Conservation (phyloP, 64 coral and sea anemone genomes). For the Astreopora myriophthalma region DNA sequence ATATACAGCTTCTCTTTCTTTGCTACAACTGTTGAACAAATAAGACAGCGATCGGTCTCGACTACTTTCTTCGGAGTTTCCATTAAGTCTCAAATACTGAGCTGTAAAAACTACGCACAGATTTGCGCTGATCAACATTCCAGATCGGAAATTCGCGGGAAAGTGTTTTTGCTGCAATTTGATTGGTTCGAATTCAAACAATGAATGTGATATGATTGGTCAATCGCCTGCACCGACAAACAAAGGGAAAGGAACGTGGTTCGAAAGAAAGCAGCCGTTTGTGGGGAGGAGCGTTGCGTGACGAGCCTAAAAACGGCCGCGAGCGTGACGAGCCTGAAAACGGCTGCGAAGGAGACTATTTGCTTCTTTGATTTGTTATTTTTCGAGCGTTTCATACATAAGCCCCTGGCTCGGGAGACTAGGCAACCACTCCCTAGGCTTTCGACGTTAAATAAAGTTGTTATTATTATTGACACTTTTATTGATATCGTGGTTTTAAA, state of each 20-base stretch:
- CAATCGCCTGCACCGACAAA: not conserved
- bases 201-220: conserved; percentile 16
- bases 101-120: not conserved
- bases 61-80: not conserved
- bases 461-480: no score
- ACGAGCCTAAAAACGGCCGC: not conserved
- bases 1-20: conserved; percentile 50
- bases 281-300: not conserved
- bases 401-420: no score
- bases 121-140: not conserved
- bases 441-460: no score
- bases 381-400: no score
- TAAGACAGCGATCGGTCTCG: not conserved
- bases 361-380: no score
- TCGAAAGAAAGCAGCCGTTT: not conserved
- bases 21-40: not conserved
- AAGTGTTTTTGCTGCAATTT: not conserved
- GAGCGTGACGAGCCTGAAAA: not conserved
- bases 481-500: no score
- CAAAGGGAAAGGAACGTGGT: conserved; percentile 25
- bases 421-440: no score
- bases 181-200: not conserved
- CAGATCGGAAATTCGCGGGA: not conserved
- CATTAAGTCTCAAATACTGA: not conserved
- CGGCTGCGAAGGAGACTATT: not conserved